Conservation (phyloP, 2,797 vertebrate species). For the Choloepus didactylus region DNA sequence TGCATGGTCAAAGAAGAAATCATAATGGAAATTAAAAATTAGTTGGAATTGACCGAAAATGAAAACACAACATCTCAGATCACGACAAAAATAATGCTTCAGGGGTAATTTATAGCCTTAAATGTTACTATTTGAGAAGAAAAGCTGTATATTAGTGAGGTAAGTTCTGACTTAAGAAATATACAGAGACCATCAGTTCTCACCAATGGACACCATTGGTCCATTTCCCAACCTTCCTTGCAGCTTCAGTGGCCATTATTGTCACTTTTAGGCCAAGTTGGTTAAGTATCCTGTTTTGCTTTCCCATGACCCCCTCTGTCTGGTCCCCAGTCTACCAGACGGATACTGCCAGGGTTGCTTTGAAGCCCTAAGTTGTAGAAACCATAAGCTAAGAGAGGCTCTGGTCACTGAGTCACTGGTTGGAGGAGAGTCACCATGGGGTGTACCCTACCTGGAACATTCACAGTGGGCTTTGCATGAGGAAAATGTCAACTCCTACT, state of each 20-base stretch:
- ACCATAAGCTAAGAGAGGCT: background rate
- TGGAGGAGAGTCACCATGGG: background rate
- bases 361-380: background rate
- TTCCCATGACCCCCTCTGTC: background rate
- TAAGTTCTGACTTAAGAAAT: background rate
- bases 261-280: background rate
- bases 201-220: background rate
- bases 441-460: background rate
- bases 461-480: background rate
- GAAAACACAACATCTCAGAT: background rate
- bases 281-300: background rate
- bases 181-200: background rate
- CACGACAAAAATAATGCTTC: background rate
- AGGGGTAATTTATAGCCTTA: background rate
- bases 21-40: slow-evolving; percentile 34
- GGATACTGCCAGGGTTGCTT: background rate
- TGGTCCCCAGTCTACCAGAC: background rate
- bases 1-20: slow-evolving; percentile 19
- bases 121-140: background rate
- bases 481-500: background rate
- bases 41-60: background rate
- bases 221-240: background rate
- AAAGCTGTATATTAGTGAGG: background rate
- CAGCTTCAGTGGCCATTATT: no score
- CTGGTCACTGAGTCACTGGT: background rate